Evolutionary conservation across 2,113 vertebrate genomes (phyloP).

Genomic region (Madoqua kirkii): DNA sequence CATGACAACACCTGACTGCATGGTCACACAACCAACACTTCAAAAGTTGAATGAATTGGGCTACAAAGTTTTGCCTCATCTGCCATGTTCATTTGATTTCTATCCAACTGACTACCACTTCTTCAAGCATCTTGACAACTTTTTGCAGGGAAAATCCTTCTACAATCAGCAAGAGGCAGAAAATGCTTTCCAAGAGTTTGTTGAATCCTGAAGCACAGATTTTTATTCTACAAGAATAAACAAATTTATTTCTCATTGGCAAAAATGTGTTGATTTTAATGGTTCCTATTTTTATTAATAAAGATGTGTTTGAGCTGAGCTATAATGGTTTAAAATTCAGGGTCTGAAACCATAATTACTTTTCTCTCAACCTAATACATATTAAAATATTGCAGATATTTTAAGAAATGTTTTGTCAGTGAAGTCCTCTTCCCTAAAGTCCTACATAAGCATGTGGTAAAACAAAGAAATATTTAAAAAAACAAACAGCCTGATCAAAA

Average conservation of each 20-base stretch:
- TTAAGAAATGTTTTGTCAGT: neutral
- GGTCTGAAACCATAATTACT: neutral
- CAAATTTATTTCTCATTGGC: neutral
- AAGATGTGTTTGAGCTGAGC: neutral
- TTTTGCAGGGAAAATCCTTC: neutral
- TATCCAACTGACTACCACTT: neutral
- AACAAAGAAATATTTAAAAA: neutral
- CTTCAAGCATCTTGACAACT: neutral
- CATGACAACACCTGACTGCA: fast-evolving
- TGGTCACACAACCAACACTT: neutral
- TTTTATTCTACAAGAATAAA: neutral
- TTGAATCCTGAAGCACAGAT: neutral
- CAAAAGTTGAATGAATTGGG: neutral
- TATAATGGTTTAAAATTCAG: neutral
- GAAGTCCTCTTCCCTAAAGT: neutral
- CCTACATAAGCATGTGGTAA: neutral
- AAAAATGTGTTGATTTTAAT: neutral
- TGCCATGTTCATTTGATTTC: neutral
- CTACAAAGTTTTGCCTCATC: neutral
- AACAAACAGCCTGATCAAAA: neutral
- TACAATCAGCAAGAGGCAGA: neutral
- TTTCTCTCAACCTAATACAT: neutral
- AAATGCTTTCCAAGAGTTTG: neutral
- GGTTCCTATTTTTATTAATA: neutral
- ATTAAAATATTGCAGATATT: neutral